Evolutionary conservation across 2,113 vertebrate genomes (phyloP).

Genomic region (Boulengerochromis microlepis): DNA sequence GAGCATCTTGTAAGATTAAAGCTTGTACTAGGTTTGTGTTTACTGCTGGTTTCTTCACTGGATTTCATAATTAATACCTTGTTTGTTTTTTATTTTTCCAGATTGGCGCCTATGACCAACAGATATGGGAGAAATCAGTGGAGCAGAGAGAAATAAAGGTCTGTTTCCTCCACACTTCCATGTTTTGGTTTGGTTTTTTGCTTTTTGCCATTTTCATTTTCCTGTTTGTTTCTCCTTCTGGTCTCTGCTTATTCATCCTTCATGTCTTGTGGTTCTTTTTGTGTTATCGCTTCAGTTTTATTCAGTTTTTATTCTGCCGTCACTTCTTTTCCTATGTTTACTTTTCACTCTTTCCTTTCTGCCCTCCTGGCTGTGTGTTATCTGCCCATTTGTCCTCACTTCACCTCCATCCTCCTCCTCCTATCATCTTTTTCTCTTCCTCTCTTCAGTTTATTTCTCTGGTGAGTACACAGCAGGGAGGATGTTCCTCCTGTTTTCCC

Average conservation of each 20-base stretch:
- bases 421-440: slow-evolving; percentile 57
- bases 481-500: not conserved
- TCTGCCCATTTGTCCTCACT: slow-evolving; percentile 22
- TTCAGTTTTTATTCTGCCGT: not conserved
- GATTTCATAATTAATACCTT: not conserved
- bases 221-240: not conserved
- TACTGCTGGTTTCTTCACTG: not conserved
- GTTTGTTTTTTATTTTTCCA: slow-evolving; percentile 51
- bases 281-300: not conserved
- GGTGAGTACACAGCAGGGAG: slow-evolving; percentile 82
- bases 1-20: not conserved
- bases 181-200: not conserved
- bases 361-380: slow-evolving; percentile 12
- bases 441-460: slow-evolving; percentile 94
- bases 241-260: not conserved
- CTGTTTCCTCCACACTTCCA: not conserved
- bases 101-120: slow-evolving; percentile 99
- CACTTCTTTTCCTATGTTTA: slow-evolving; percentile 34
- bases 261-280: not conserved
- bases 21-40: not conserved
- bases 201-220: not conserved
- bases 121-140: slow-evolving; percentile 99
- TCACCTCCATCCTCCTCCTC: slow-evolving; percentile 21
- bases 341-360: slow-evolving; percentile 51
- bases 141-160: slow-evolving; percentile 99